Evolutionary conservation across 2,888 invertebrate species (phyloP).

Genomic region (Drosophila affinis): DNA sequence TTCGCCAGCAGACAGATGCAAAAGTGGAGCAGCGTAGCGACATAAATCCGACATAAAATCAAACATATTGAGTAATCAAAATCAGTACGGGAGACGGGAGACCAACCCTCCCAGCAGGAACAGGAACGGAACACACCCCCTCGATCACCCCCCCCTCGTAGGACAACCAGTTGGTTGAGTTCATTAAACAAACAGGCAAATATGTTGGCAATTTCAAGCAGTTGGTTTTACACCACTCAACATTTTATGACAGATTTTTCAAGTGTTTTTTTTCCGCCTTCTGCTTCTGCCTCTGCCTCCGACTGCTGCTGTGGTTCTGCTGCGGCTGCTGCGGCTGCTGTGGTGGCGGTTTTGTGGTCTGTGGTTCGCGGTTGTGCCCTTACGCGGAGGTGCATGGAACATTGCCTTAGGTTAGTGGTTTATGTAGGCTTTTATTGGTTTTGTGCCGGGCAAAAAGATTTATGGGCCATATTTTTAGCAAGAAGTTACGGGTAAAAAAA

Average conservation of each 20-base stretch:
- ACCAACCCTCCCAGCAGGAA: constrained; percentile 21
- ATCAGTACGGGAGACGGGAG: neutral
- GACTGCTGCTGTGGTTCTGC: constrained; percentile 41
- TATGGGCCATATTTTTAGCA: constrained; percentile 62
- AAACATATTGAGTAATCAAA: constrained; percentile 83
- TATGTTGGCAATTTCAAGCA: constrained; percentile 78
- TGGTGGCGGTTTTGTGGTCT: constrained; percentile 56
- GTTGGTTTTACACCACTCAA: constrained; percentile 69
- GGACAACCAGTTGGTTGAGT: constrained; percentile 33
- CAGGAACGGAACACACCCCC: constrained; percentile 24
- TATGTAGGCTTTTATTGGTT: constrained; percentile 73
- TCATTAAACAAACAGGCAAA: constrained; percentile 75
- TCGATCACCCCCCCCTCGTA: constrained; percentile 17
- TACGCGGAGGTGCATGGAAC: constrained; percentile 38
- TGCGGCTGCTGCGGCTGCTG: constrained; percentile 34
- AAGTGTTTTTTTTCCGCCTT: constrained; percentile 61
- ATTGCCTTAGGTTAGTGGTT: constrained; percentile 73
- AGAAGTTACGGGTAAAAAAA: constrained; percentile 23
- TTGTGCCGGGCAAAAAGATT: constrained; percentile 64
- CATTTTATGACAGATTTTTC: constrained; percentile 77
- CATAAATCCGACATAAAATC: constrained; percentile 75
- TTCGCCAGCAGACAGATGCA: constrained; percentile 58
- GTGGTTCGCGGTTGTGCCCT: constrained; percentile 47
- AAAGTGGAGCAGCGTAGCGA: constrained; percentile 62
- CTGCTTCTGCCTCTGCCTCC: constrained; percentile 41